phyloP scores from a whole-genome alignment of 2,113 vertebrate species.

The Ciconia stormi region DNA sequence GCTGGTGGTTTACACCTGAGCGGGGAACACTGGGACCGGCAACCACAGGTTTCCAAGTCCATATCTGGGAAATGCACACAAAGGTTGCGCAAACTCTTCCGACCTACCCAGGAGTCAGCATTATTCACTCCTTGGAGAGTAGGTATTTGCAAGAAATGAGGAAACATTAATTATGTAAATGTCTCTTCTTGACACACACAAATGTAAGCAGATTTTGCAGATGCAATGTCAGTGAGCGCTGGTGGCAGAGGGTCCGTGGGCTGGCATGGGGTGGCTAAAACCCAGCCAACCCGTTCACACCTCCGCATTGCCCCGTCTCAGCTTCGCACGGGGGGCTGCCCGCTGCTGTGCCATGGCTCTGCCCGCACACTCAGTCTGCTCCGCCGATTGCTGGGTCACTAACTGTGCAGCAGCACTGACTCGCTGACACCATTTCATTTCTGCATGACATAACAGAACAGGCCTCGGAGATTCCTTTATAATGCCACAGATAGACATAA shows the following conservation, averaged over 20 bases:
- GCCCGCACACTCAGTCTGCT: fast-evolving
- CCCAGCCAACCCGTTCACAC: background rate
- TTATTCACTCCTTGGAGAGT: background rate
- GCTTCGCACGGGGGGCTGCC: too few species aligned
- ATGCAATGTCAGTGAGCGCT: background rate
- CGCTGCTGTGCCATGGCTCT: fast-evolving
- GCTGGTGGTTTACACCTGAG: background rate
- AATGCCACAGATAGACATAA: constrained; percentile 38
- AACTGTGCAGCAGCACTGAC: background rate
- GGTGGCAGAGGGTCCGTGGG: fast-evolving
- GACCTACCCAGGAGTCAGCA: background rate
- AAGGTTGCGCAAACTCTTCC: background rate
- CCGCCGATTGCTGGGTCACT: fast-evolving
- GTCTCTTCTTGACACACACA: background rate
- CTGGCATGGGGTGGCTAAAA: background rate
- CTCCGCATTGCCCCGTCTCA: fast-evolving
- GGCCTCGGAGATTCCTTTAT: background rate
- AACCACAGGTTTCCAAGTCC: background rate
- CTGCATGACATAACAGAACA: background rate
- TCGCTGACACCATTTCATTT: background rate
- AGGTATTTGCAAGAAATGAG: background rate
- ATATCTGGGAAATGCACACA: background rate
- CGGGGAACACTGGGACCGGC: background rate
- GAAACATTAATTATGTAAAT: background rate
- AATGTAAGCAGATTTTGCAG: background rate